phyloP scores from a whole-genome alignment of 2,113 vertebrate genomes.

The Halcyon senegalensis region DNA sequence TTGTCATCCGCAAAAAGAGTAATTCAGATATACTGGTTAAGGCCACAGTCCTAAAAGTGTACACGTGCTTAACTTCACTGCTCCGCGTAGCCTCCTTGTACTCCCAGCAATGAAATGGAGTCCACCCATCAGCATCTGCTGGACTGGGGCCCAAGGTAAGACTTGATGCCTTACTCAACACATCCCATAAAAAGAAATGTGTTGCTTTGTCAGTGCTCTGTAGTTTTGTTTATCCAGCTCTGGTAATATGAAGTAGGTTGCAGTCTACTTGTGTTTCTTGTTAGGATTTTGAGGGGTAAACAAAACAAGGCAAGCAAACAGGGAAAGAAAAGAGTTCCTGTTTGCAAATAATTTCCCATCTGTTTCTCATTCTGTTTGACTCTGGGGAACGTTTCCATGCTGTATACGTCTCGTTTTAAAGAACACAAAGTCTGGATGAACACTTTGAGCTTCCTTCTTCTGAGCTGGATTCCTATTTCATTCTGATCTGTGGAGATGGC shows the following conservation, averaged over 20 bases:
- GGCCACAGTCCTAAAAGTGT: not conserved
- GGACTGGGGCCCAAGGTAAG: not conserved
- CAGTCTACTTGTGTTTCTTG: constrained; percentile 10
- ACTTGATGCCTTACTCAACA: not conserved
- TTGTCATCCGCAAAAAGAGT: not conserved
- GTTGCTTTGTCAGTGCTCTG: not conserved
- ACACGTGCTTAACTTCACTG: not conserved
- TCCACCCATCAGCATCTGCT: not conserved
- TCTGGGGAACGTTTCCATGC: not conserved
- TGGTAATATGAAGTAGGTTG: not conserved
- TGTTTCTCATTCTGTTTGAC: constrained; percentile 59
- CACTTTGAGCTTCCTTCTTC: not conserved
- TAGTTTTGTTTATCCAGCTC: not conserved
- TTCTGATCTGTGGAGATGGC: not conserved
- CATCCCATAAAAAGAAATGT: not conserved
- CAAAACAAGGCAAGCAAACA: constrained; percentile 23
- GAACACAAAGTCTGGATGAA: not conserved
- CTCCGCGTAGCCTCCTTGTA: not conserved
- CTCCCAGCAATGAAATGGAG: not conserved
- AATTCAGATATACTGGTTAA: not conserved
- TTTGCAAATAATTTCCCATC: constrained; percentile 60
- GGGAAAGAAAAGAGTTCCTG: constrained; percentile 45
- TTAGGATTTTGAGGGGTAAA: constrained; percentile 58
- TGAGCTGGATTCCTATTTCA: not conserved
- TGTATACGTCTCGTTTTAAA: not conserved